Percentiles rank a stretch among this genome's conserved stretches.
phyloP scores from a whole-genome alignment of 2,113 vertebrate species.

The Sisor rabdophorus region DNA sequence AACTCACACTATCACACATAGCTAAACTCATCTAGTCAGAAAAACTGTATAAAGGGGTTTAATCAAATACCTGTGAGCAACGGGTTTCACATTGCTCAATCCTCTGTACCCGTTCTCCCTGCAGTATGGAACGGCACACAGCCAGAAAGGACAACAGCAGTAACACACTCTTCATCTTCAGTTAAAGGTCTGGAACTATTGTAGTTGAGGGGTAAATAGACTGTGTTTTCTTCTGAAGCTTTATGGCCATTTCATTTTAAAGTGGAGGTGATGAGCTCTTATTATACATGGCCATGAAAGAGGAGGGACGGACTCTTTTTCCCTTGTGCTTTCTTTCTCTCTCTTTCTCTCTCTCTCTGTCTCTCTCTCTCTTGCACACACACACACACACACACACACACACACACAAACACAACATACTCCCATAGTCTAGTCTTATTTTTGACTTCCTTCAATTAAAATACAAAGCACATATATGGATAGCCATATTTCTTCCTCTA shows the following conservation, averaged over 20 bases:
- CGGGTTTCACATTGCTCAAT: slow-evolving; percentile 53
- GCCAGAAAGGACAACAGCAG: slow-evolving; percentile 46
- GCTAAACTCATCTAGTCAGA: background rate
- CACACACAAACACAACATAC: too few species aligned
- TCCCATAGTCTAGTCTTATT: too few species aligned
- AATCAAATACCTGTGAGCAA: slow-evolving; percentile 63
- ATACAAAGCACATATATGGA: too few species aligned
- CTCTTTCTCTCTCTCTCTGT: background rate
- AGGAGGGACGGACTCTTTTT: background rate
- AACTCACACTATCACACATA: background rate
- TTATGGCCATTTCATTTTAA: background rate
- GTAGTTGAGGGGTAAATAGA: background rate
- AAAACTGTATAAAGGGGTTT: background rate
- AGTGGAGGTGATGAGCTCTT: slow-evolving; percentile 12
- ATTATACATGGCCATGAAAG: background rate
- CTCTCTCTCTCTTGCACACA: background rate
- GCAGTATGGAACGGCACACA: slow-evolving; percentile 35
- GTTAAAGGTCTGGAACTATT: background rate
- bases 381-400: too few species aligned
- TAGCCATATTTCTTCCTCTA: too few species aligned
- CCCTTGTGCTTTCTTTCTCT: background rate
- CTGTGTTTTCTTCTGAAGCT: slow-evolving; percentile 6
- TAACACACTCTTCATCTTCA: slow-evolving; percentile 55
- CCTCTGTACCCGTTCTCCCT: slow-evolving; percentile 54
- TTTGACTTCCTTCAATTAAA: too few species aligned